These are phyloP conservation scores for Zaprionus ghesquierei DNA, from an alignment of 1,140 invertebrate genomes.

Conservation along the genomic window DNA sequence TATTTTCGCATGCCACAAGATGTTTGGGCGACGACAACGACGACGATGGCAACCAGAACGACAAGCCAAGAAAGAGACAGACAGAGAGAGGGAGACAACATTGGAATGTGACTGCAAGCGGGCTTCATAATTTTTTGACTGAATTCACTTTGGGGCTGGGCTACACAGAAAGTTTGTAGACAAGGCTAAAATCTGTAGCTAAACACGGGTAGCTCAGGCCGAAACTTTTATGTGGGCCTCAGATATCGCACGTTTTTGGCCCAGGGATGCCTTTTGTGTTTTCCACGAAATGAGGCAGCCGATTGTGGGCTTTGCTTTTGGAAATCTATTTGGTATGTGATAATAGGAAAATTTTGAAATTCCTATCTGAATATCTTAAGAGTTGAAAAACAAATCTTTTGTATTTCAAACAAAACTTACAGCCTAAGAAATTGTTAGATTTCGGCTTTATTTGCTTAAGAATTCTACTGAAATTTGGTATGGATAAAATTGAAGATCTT, in stretches of 20 bases:
- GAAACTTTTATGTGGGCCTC: slow-evolving; percentile 29
- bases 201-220: slow-evolving; percentile 18
- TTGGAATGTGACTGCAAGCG: slow-evolving; percentile 53
- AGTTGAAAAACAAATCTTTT: too few species aligned
- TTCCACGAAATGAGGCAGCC: background rate
- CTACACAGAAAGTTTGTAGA: slow-evolving; percentile 19
- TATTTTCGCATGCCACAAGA: slow-evolving; percentile 40
- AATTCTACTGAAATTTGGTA: too few species aligned
- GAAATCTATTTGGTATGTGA: background rate
- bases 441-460: too few species aligned
- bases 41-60: slow-evolving; percentile 8
- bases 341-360: background rate
- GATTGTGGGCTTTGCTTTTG: background rate
- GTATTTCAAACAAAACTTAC: too few species aligned
- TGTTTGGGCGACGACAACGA: slow-evolving; percentile 31
- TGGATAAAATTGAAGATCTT: too few species aligned
- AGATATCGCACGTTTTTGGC: slow-evolving; percentile 5
- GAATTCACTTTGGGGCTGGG: slow-evolving; percentile 40
- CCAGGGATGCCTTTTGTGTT: background rate
- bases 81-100: slow-evolving; percentile 25
- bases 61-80: background rate
- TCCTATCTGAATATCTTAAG: background rate
- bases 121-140: slow-evolving; percentile 58
- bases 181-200: background rate
- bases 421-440: too few species aligned